These are phyloP conservation scores for Xestoiulus laeticollis DNA, from an alignment of 2,888 invertebrate species.

Conservation along the genomic window DNA sequence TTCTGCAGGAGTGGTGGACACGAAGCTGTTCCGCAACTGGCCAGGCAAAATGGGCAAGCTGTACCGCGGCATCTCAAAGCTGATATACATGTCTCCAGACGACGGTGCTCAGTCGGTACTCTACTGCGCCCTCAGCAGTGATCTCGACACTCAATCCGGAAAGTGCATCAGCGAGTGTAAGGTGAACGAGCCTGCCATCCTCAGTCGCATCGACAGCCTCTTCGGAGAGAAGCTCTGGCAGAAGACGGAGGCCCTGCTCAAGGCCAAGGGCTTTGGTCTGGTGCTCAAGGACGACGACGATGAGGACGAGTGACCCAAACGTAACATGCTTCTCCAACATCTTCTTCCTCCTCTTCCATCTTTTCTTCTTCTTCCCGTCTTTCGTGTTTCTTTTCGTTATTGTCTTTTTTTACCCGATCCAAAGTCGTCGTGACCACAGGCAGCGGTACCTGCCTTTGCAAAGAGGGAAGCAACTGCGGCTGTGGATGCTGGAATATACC, in stretches of 20 bases:
- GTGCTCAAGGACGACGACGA: constrained; percentile 55
- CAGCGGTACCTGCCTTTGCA: neutral
- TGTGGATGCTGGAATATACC: no score
- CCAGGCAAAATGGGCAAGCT: constrained; percentile 55
- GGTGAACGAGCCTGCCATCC: constrained; percentile 47
- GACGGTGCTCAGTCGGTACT: constrained; percentile 57
- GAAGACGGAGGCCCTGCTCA: constrained; percentile 54
- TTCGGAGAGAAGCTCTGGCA: constrained; percentile 54
- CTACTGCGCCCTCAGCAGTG: constrained; percentile 53
- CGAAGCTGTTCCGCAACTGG: constrained; percentile 55
- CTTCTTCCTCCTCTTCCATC: neutral
- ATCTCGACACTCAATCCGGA: constrained; percentile 53
- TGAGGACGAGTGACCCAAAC: constrained; percentile 22
- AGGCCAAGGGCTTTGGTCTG: constrained; percentile 55
- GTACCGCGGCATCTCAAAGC: constrained; percentile 53
- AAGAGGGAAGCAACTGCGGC: no score
- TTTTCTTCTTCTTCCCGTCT: neutral
- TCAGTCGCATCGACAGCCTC: constrained; percentile 51
- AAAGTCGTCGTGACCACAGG: neutral
- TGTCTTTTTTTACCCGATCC: neutral
- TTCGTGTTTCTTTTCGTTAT: no score
- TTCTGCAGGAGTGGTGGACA: constrained; percentile 53
- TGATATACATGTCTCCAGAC: constrained; percentile 56
- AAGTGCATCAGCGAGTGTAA: constrained; percentile 55
- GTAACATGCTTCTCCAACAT: neutral